phyloP scores from a whole-genome alignment of 2,888 invertebrate genomes.

The Pterobdella sp. region DNA sequence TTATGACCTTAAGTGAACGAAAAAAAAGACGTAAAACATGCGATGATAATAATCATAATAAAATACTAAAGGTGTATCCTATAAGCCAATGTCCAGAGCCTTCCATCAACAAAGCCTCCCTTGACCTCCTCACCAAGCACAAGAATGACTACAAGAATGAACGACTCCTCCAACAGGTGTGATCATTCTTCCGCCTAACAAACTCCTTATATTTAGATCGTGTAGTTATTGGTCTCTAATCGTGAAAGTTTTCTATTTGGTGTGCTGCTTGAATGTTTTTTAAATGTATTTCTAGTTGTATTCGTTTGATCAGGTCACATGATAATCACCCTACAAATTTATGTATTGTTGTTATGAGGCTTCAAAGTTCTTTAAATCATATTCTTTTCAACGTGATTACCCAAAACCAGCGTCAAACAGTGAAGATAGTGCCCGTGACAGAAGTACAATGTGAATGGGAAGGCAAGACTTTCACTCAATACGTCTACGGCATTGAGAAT shows the following conservation, averaged over 20 bases:
- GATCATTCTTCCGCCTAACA: not conserved
- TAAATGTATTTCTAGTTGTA: not conserved
- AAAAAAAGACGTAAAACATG: too few relatives aligned
- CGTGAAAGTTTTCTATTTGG: too few relatives aligned
- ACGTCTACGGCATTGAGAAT: slow-evolving; percentile 50
- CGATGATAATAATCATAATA: too few relatives aligned
- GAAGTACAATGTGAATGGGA: slow-evolving; percentile 48
- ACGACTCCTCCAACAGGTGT: slow-evolving; percentile 33
- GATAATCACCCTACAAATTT: not conserved
- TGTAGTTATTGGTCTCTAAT: too few relatives aligned
- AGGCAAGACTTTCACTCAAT: slow-evolving; percentile 41
- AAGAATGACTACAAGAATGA: slow-evolving; percentile 29
- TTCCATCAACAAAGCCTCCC: slow-evolving; percentile 33
- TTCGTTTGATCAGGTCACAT: not conserved
- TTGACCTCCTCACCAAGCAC: slow-evolving; percentile 33
- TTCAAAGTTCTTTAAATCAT: not conserved
- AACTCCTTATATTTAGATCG: too few relatives aligned
- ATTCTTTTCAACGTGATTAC: not conserved
- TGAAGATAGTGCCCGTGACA: slow-evolving; percentile 49
- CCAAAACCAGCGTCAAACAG: slow-evolving; percentile 46
- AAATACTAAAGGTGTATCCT: slow-evolving; percentile 32
- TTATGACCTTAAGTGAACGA: too few relatives aligned
- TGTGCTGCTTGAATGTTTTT: not conserved
- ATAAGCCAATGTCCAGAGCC: slow-evolving; percentile 34
- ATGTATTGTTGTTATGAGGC: not conserved